These are phyloP conservation scores for Amphilophus citrinellus DNA, from an alignment of 2,113 vertebrate species.

Conservation along the genomic window DNA sequence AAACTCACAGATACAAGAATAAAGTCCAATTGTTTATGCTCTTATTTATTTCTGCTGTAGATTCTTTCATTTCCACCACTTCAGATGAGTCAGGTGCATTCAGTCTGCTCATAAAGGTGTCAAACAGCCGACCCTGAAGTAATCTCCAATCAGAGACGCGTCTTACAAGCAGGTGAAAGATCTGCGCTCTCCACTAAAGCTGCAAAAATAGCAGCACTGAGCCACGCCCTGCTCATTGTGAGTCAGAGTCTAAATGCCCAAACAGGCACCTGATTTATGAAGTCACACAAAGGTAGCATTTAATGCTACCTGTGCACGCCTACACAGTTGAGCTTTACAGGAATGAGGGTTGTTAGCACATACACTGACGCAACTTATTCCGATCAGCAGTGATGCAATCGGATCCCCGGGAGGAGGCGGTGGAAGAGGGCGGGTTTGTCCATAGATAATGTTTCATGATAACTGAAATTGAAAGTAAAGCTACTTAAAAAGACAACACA, in stretches of 20 bases:
- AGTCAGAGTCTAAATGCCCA: accelerated
- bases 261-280: background rate
- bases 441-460: background rate
- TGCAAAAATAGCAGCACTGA: background rate
- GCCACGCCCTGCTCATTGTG: too few species aligned
- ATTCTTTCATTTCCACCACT: background rate
- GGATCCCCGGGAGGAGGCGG: background rate
- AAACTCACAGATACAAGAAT: background rate
- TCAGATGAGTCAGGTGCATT: background rate
- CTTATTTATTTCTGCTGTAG: accelerated
- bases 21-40: background rate
- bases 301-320: background rate
- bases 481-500: background rate
- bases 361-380: background rate
- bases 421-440: accelerated
- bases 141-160: background rate
- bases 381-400: background rate
- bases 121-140: background rate
- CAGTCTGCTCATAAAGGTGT: background rate
- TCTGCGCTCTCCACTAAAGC: background rate
- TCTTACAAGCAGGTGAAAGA: background rate
- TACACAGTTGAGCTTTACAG: background rate
- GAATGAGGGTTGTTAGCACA: background rate
- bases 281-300: too few species aligned
- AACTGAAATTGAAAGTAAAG: slow-evolving; percentile 18